Evolutionary conservation across 1,140 invertebrate species (phyloP).

Genomic region (Euborellia annulipes): DNA sequence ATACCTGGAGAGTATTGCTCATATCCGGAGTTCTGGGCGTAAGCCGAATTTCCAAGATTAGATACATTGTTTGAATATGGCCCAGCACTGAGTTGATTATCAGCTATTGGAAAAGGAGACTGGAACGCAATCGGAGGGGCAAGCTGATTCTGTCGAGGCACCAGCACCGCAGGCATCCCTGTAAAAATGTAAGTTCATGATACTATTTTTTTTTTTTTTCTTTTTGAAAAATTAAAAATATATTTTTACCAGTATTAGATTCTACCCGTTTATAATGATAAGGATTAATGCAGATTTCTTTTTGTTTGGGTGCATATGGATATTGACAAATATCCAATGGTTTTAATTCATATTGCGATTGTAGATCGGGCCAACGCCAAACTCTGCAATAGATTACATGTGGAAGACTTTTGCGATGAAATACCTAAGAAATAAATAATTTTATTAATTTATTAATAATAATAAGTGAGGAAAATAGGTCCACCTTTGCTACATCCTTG

Average conservation of each 20-base stretch:
- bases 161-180: constrained; percentile 87
- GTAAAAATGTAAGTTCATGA: constrained; percentile 16
- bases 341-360: constrained; percentile 92
- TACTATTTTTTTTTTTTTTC: neutral
- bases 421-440: constrained; percentile 53
- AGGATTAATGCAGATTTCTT: constrained; percentile 96
- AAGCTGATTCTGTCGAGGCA: constrained; percentile 89
- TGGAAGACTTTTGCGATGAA: constrained; percentile 85
- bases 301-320: constrained; percentile 88
- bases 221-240: neutral
- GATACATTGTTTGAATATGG: too few relatives aligned
- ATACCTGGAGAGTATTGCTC: too few relatives aligned
- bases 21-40: too few relatives aligned
- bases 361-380: constrained; percentile 95
- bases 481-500: too few relatives aligned
- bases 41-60: too few relatives aligned
- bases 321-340: constrained; percentile 85
- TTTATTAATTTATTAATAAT: too few relatives aligned
- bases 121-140: constrained; percentile 68
- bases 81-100: too few relatives aligned
- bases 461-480: too few relatives aligned
- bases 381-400: constrained; percentile 97
- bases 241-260: constrained; percentile 43
- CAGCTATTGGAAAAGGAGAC: constrained; percentile 65
- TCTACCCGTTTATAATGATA: constrained; percentile 95